Conservation (phyloP, 2,888 invertebrate genomes). For the Tyria jacobaeae region DNA sequence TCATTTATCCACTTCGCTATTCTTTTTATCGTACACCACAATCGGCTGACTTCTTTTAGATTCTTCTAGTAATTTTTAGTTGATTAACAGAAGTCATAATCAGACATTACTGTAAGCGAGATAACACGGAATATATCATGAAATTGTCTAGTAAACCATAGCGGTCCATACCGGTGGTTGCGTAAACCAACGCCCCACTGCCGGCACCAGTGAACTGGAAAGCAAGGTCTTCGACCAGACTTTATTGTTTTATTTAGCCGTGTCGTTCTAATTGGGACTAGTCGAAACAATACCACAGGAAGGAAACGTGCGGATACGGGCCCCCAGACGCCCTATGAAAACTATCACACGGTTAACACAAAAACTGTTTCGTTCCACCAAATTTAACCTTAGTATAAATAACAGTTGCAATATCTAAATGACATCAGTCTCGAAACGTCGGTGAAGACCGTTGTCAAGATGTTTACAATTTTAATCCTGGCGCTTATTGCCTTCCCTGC, state of each 20-base stretch:
- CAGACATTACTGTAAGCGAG: slow-evolving; percentile 38
- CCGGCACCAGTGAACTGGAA: slow-evolving; percentile 82
- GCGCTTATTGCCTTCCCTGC: slow-evolving; percentile 60
- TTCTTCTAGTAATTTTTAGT: background rate
- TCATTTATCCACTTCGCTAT: slow-evolving; percentile 55
- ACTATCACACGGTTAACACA: slow-evolving; percentile 75
- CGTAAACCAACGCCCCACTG: slow-evolving; percentile 78
- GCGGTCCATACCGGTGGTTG: slow-evolving; percentile 66
- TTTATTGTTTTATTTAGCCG: slow-evolving; percentile 79
- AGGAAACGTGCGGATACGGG: slow-evolving; percentile 78
- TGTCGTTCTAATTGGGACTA: slow-evolving; percentile 80
- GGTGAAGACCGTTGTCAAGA: slow-evolving; percentile 63
- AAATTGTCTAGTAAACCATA: slow-evolving; percentile 71
- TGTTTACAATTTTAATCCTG: slow-evolving; percentile 70
- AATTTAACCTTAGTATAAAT: slow-evolving; percentile 82
- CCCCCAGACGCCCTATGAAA: slow-evolving; percentile 69
- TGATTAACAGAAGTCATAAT: slow-evolving; percentile 9
- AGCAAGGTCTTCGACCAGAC: slow-evolving; percentile 82
- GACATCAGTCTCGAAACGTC: slow-evolving; percentile 78
- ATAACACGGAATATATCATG: slow-evolving; percentile 51
- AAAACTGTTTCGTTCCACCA: slow-evolving; percentile 76
- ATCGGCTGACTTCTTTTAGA: slow-evolving; percentile 23
- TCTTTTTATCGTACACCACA: slow-evolving; percentile 48
- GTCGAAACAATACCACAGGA: slow-evolving; percentile 85
- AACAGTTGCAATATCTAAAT: slow-evolving; percentile 75